Evolutionary conservation across 2,113 vertebrate species (phyloP).

Genomic region (Phaetusa simplex): DNA sequence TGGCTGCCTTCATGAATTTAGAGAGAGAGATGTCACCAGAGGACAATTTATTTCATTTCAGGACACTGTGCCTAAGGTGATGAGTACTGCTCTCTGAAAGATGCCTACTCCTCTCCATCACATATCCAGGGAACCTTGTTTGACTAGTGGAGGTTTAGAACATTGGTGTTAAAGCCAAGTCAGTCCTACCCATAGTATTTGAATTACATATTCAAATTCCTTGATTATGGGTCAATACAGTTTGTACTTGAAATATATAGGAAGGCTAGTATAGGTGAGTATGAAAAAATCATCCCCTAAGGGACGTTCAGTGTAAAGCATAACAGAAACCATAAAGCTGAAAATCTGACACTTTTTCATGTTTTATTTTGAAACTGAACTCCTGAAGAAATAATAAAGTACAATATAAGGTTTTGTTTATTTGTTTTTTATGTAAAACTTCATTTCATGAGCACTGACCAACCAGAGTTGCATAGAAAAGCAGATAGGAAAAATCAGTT

Average conservation of each 20-base stretch:
- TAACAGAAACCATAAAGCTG: background rate
- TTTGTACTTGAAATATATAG: accelerated
- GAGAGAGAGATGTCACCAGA: background rate
- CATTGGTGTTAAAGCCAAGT: background rate
- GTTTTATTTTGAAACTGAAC: background rate
- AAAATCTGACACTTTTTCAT: background rate
- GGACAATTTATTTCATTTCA: background rate
- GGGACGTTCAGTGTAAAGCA: background rate
- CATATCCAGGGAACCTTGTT: background rate
- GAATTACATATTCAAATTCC: background rate
- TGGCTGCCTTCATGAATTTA: background rate
- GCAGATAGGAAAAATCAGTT: background rate
- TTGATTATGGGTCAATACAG: background rate
- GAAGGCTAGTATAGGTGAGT: background rate
- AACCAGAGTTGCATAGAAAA: background rate
- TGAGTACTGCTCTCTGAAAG: background rate
- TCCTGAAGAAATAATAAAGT: background rate
- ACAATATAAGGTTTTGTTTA: background rate
- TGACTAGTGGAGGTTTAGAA: background rate
- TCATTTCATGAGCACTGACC: background rate
- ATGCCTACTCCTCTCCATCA: background rate
- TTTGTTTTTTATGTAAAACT: background rate
- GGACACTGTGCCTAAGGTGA: background rate
- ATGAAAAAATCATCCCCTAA: background rate
- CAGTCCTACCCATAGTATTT: background rate